Evolutionary conservation across 2,888 invertebrate species (phyloP), one percentile per base, ranked within the genome.

Genomic region (Volucella zonaria): DNA sequence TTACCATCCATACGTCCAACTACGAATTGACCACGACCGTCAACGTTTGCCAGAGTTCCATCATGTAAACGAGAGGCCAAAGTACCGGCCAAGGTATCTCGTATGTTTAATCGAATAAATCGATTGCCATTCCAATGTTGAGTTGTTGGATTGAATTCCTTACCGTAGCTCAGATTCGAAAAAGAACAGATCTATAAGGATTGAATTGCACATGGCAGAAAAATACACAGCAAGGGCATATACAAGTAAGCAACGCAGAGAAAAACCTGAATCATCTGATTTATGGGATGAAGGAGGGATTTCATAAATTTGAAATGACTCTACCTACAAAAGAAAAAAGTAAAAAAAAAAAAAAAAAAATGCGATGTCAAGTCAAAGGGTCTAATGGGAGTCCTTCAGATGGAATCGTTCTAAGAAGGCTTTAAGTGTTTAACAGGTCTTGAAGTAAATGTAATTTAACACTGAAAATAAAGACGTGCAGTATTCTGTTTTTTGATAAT

Each of bases 41-140:
- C 81, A 80, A 76, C 67, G 62, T 75, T 18, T 74, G 80, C 64
- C 70, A 75, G 64, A 70, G 70, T 49, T 82, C 68, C 82, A 74
- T 82, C 82, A 82, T 70, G 54, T 14, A 52, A 38, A 49, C 59
- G 45, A 51, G 38, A 70, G 61, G 64, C 59, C 56, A 70, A 51
- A 49, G 70, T 54, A 47, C 14, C 14, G 62, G 62, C 9, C 31
- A 42, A 59, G 47, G 74, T 68, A 82, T 56, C 45, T 74, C 47
- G 79, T 85, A 75, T 80, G 62, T 81, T 85, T 85, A 85, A 83
- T 83, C 83, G 83, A 80, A 85, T 85, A 85, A 85, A 85, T 85
- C 83, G 83, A 85, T 81, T 76, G 81, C 81, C 76, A 85, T 81
- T 81, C 76, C 81, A 67, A 81, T 83, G 80, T 80, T 80, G 83